Conservation (phyloP, 2,113 vertebrate species). For the Grammomys surdaster region DNA sequence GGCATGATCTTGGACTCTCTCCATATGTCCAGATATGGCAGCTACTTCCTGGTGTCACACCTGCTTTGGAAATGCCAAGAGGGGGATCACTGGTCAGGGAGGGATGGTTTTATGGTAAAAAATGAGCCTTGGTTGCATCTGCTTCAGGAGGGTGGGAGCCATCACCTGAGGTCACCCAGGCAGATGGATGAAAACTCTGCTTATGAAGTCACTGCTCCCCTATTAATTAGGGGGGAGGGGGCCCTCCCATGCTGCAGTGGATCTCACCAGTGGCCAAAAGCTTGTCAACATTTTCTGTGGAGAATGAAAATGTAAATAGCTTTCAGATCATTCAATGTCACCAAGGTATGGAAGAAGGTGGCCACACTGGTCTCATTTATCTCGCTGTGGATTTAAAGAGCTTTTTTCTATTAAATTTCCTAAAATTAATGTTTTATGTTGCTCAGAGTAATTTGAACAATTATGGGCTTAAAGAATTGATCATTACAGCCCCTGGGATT, state of each 20-base stretch:
- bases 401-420: slow-evolving; percentile 88
- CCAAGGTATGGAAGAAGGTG: slow-evolving; percentile 83
- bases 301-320: slow-evolving; percentile 89
- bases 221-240: slow-evolving; percentile 85
- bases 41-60: neutral
- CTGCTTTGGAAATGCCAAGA: neutral
- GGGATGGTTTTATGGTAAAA: slow-evolving; percentile 75
- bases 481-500: slow-evolving; percentile 71
- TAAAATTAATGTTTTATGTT: slow-evolving; percentile 90
- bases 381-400: slow-evolving; percentile 85
- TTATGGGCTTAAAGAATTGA: slow-evolving; percentile 86
- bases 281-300: slow-evolving; percentile 87
- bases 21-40: accelerated
- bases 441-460: slow-evolving; percentile 87
- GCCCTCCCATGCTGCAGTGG: neutral
- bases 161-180: neutral
- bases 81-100: neutral
- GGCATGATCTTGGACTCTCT: neutral
- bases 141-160: slow-evolving; percentile 47
- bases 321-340: slow-evolving; percentile 88
- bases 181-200: slow-evolving; percentile 74
- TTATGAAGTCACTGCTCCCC: slow-evolving; percentile 81
- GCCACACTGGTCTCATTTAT: slow-evolving; percentile 84
- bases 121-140: slow-evolving; percentile 55
- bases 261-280: slow-evolving; percentile 84